Base-by-base conservation (phyloP, 1,140 invertebrate species). In the Olivierus martensii region DNA sequence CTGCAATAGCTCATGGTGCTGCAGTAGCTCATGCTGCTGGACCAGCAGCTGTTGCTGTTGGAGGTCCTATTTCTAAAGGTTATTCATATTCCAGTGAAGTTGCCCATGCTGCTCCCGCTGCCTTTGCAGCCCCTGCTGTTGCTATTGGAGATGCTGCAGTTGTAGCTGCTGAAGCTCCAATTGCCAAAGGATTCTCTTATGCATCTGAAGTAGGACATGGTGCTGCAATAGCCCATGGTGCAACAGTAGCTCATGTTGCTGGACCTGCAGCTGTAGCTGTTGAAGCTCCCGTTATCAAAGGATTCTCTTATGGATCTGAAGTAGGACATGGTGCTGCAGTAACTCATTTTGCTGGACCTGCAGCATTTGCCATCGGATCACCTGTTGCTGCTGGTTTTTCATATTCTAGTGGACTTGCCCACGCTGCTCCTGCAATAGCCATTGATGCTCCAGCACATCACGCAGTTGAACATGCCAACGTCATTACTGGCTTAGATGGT, bases 51-150 rank as follows among this genome's bases (percentile, higher is more conserved):
- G 46, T 47, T 17, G 39, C 28, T 28, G 45, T 10, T n/a, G n/a
- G 12, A 11, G 45, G 21, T 14, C 3, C 45, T 18, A 28, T 35
- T 42, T 22, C 34, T 1, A 45, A 44, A 21, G 41, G 41, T n/a
- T 46, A 39, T 18, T 34, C 53, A n/a, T 54, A 54, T 11, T 43
- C 52, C n/a, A 44, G 46, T 2, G 37, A 53, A 38, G 41, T 53
- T 17, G 38, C 28, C 7, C 52, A 54, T 45, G 52, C 28, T 18
- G 51, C 22, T 28, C 3, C 22, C 7, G 28, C 11, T 28, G 21
- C 45, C 11, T 18, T 28, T 28, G 12, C 9, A 28, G 45, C 45
- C 6, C 28, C 45, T 28, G 21, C 21, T 28, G 45, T 34, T 11
- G 12, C 12, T 17, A 18, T 10, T 28, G 2, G 2, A 2, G 28